Percentiles rank a stretch among this genome's conserved stretches.
phyloP scores from a whole-genome alignment of 2,888 invertebrate genomes.

The Notodromas monacha region DNA sequence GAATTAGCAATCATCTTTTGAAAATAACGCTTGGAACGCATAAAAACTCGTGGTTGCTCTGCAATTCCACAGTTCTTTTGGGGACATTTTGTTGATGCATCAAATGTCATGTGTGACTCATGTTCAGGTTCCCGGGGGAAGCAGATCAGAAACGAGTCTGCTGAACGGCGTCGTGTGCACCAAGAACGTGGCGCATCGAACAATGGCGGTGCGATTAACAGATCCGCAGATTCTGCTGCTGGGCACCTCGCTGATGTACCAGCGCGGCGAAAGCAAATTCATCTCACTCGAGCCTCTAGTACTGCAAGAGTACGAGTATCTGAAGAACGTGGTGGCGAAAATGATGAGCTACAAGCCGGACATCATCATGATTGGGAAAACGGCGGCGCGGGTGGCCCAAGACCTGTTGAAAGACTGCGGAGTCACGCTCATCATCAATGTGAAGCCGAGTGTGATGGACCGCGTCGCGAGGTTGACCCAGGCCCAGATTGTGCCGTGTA shows the following conservation, averaged over 20 bases:
- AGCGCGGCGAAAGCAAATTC: conserved; percentile 65
- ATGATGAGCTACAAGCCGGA: conserved; percentile 50
- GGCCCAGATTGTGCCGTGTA: conserved; percentile 49
- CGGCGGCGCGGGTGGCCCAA: conserved; percentile 46
- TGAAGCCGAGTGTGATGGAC: conserved; percentile 45
- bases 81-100: too few species aligned
- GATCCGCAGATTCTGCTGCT: conserved; percentile 55
- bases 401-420: conserved; percentile 41
- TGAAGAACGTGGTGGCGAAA: conserved; percentile 48
- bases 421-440: conserved; percentile 57
- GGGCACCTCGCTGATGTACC: conserved; percentile 70
- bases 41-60: too few species aligned
- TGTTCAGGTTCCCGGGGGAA: conserved; percentile 51
- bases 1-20: too few species aligned
- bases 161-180: conserved; percentile 66
- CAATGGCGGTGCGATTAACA: conserved; percentile 40
- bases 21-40: too few species aligned
- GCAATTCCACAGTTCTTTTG: too few species aligned
- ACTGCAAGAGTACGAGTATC: conserved; percentile 63
- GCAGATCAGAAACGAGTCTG: conserved; percentile 33
- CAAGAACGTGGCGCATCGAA: conserved; percentile 74
- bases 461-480: conserved; percentile 39
- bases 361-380: conserved; percentile 59
- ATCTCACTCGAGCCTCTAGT: conserved; percentile 75
- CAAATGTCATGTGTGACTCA: too few species aligned